These are phyloP conservation scores for Pangasius mekongensis DNA, from an alignment of 2,797 vertebrate genomes.

Conservation along the genomic window DNA sequence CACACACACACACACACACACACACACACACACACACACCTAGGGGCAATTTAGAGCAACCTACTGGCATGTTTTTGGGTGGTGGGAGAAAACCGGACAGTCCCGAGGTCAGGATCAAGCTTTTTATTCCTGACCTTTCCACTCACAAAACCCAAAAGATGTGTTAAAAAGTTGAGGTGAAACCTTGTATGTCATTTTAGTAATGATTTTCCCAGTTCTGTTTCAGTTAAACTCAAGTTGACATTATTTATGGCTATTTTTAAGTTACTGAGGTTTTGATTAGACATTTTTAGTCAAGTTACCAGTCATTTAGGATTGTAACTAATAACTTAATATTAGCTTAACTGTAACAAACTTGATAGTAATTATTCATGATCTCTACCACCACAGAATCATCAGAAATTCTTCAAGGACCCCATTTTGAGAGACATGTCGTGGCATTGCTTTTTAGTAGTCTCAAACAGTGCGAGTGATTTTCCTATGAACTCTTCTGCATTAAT, in stretches of 20 bases:
- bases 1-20: background rate
- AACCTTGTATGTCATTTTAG: background rate
- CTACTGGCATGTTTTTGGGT: background rate
- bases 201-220: background rate
- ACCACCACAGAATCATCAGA: background rate
- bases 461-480: background rate
- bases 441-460: slow-evolving; percentile 9
- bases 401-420: background rate
- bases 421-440: slow-evolving; percentile 21
- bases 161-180: background rate
- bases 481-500: background rate
- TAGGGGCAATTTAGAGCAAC: background rate
- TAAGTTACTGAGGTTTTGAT: background rate
- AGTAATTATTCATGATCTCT: background rate
- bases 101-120: background rate
- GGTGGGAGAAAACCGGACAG: background rate
- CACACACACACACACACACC: background rate
- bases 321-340: background rate
- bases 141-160: background rate
- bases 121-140: background rate
- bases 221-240: background rate
- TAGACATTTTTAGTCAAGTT: background rate
- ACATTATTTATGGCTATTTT: background rate
- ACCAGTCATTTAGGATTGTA: background rate
- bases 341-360: background rate